phyloP scores from a whole-genome alignment of 2,113 vertebrate genomes.

The Peromyscus californicus region DNA sequence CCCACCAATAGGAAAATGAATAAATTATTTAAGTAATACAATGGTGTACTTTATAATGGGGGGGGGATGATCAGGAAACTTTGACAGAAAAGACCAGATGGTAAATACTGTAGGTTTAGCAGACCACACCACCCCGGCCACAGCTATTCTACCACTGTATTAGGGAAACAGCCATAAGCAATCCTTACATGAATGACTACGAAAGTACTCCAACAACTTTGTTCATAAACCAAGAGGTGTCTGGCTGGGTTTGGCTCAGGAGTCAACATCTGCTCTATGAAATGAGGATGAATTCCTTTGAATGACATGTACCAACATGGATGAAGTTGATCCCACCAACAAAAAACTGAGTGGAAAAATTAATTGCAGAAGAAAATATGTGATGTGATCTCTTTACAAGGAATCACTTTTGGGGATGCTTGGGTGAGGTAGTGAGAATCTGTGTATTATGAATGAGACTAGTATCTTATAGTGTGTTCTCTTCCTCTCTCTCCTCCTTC shows the following conservation, averaged over 20 bases:
- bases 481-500: not conserved
- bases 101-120: not conserved
- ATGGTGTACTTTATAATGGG: not conserved
- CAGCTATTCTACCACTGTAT: not conserved
- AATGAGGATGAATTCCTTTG: conserved; percentile 1
- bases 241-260: not conserved
- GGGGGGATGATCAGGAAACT: not conserved
- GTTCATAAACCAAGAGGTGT: conserved; percentile 18
- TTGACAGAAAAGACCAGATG: not conserved
- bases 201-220: not conserved
- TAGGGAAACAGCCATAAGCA: not conserved
- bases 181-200: not conserved
- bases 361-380: not conserved
- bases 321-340: not conserved
- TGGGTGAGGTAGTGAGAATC: not conserved
- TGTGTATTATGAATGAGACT: not conserved
- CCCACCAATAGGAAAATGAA: not conserved
- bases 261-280: not conserved
- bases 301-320: not conserved
- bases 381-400: not conserved
- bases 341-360: not conserved
- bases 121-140: not conserved
- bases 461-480: not conserved
- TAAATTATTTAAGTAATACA: not conserved
- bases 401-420: not conserved